Evolutionary conservation across 1,140 invertebrate genomes (phyloP).

Genomic region (Daktulosphaira vitifoliae): DNA sequence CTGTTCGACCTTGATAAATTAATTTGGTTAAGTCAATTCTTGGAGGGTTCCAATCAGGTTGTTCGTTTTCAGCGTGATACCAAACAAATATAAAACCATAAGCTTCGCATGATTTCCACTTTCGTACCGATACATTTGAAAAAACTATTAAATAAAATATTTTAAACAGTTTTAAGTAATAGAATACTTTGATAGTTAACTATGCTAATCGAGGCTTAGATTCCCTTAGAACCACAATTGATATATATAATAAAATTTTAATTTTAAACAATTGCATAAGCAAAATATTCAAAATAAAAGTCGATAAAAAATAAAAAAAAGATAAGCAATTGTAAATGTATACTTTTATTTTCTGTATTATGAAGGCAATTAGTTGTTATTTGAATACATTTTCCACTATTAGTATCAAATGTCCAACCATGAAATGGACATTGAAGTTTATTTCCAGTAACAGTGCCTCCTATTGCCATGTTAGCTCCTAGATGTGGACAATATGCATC

Average conservation of each 20-base stretch:
- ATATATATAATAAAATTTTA: too few relatives aligned
- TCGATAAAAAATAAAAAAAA: too few relatives aligned
- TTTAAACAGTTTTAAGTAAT: too few relatives aligned
- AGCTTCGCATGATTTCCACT: constrained; percentile 57
- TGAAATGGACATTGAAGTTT: constrained; percentile 86
- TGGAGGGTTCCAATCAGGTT: constrained; percentile 60
- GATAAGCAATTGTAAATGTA: too few relatives aligned
- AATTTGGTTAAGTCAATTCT: constrained; percentile 52
- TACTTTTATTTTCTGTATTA: too few relatives aligned
- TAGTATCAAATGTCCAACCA: constrained; percentile 67
- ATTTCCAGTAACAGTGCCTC: constrained; percentile 62
- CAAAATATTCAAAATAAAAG: too few relatives aligned
- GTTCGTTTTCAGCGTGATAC: constrained; percentile 64
- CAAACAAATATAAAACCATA: constrained; percentile 73
- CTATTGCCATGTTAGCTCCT: constrained; percentile 72
- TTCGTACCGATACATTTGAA: constrained; percentile 51
- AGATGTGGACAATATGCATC: constrained; percentile 85
- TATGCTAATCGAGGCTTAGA: too few relatives aligned
- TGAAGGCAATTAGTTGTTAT: constrained; percentile 33
- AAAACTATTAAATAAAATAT: constrained; percentile 54
- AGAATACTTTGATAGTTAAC: too few relatives aligned
- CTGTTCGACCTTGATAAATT: constrained; percentile 63
- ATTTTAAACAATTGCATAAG: too few relatives aligned
- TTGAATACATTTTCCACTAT: constrained; percentile 49
- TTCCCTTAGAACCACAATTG: too few relatives aligned